Conservation (phyloP, 2,797 vertebrate genomes). For the Macropus fuliginosus region DNA sequence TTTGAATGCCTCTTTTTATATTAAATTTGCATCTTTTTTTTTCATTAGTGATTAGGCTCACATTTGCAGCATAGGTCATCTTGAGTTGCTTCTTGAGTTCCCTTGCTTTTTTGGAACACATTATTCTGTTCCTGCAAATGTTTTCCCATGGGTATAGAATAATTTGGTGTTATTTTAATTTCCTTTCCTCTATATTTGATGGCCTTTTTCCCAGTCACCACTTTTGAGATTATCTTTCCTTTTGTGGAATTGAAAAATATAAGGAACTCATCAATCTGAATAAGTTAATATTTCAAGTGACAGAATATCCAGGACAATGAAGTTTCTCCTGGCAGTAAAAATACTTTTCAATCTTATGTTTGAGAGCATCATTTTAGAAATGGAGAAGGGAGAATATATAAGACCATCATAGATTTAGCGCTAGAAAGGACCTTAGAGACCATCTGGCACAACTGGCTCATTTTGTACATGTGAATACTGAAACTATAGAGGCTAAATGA, state of each 20-base stretch:
- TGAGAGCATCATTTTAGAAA: constrained; percentile 24
- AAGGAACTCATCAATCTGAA: constrained; percentile 12
- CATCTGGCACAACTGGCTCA: background rate
- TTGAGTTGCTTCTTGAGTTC: background rate
- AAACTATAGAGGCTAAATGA: background rate
- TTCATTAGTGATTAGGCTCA: background rate
- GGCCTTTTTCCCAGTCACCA: background rate
- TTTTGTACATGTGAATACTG: background rate
- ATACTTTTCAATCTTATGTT: constrained; percentile 25
- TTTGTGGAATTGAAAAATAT: constrained; percentile 19
- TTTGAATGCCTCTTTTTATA: background rate
- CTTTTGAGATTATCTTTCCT: background rate
- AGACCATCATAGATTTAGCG: background rate
- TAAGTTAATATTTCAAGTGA: background rate
- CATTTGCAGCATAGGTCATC: background rate
- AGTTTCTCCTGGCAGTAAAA: constrained; percentile 34
- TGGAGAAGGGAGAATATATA: background rate
- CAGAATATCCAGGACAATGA: constrained; percentile 42
- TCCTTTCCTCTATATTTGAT: background rate
- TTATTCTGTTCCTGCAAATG: background rate
- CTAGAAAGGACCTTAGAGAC: background rate
- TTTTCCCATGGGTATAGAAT: background rate
- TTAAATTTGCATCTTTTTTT: background rate
- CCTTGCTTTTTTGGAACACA: background rate
- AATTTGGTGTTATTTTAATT: background rate